phyloP scores from a whole-genome alignment of 2,888 invertebrate genomes.

The Morinoia aosen region DNA sequence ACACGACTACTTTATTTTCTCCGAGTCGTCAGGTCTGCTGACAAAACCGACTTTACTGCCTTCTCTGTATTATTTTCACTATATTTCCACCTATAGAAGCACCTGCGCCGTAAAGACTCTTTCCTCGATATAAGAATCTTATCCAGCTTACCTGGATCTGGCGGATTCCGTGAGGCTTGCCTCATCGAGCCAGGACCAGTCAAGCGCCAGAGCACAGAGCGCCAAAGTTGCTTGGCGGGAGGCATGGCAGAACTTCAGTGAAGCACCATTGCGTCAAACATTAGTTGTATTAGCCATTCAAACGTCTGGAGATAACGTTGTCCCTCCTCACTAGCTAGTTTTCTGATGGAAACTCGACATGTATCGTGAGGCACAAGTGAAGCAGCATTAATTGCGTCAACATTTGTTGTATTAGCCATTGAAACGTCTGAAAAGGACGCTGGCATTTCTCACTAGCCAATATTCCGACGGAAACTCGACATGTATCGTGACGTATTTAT shows the following conservation, averaged over 20 bases:
- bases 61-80: neutral
- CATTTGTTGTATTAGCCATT: neutral
- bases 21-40: neutral
- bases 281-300: neutral
- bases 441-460: neutral
- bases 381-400: too few relatives aligned
- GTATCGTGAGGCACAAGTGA: too few relatives aligned
- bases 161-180: neutral
- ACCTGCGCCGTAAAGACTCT: neutral
- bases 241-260: too few relatives aligned
- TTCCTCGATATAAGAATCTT: neutral
- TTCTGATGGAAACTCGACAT: neutral
- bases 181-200: neutral
- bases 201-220: neutral
- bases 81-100: neutral
- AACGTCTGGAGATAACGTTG: neutral
- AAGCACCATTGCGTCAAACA: neutral
- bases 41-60: neutral
- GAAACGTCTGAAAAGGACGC: neutral
- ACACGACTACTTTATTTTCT: neutral
- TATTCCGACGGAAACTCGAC: neutral
- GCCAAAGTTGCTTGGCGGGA: neutral
- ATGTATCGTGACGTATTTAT: neutral
- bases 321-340: neutral
- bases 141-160: neutral